Conservation (phyloP, 2,113 vertebrate genomes). For the Melanotaenia duboulayi region DNA sequence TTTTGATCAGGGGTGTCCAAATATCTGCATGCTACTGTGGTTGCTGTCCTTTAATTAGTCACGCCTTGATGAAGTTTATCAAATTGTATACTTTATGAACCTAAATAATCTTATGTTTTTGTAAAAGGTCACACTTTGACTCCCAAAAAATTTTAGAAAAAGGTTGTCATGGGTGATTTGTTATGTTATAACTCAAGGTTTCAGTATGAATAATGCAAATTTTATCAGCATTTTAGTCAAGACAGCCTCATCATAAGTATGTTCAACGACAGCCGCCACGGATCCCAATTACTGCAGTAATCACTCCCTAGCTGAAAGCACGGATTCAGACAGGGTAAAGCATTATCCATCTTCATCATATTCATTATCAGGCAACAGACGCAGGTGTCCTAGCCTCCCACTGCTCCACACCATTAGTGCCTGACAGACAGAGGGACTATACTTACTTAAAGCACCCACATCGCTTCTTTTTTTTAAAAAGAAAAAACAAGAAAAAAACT, state of each 20-base stretch:
- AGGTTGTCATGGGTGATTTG: slow-evolving; percentile 45
- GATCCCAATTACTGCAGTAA: slow-evolving; percentile 72
- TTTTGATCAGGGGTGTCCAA: not conserved
- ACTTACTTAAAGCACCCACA: slow-evolving; percentile 47
- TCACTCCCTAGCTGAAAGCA: slow-evolving; percentile 70
- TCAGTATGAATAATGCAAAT: slow-evolving; percentile 53
- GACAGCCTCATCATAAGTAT: slow-evolving; percentile 45
- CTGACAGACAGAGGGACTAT: slow-evolving; percentile 61
- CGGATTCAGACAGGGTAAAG: slow-evolving; percentile 64
- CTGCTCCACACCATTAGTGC: slow-evolving; percentile 73
- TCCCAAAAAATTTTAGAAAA: not conserved
- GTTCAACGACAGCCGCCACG: slow-evolving; percentile 52
- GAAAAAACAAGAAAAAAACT: not conserved
- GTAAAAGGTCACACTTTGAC: too few species aligned
- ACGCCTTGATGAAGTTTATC: not conserved
- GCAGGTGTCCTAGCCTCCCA: slow-evolving; percentile 73
- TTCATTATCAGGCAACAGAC: slow-evolving; percentile 77
- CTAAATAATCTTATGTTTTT: not conserved
- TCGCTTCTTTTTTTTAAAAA: slow-evolving; percentile 8
- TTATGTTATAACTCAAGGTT: slow-evolving; percentile 29
- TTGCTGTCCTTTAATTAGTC: slow-evolving; percentile 1
- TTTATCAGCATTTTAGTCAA: slow-evolving; percentile 56
- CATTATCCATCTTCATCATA: slow-evolving; percentile 81
- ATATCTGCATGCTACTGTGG: not conserved
- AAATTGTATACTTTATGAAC: not conserved